Conservation (phyloP, 1,140 invertebrate species). For the Drosophila sturtevanti region DNA sequence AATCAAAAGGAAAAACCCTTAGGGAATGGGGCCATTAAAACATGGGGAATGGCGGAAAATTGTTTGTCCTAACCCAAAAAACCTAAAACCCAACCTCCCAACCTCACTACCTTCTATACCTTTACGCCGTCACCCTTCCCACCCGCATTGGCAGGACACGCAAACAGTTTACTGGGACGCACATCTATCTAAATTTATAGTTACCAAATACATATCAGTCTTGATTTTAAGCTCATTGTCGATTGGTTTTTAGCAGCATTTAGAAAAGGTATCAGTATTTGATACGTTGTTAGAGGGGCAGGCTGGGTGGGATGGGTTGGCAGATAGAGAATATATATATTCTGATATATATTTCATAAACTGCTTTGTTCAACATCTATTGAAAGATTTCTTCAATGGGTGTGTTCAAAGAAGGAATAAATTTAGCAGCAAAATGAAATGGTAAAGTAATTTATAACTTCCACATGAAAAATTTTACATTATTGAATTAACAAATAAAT, state of each 20-base stretch:
- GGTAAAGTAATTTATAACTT: not conserved
- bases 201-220: not conserved
- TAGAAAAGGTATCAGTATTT: not conserved
- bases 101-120: not conserved
- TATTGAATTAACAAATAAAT: not conserved
- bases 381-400: constrained; percentile 2
- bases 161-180: constrained; percentile 9
- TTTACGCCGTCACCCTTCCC: not conserved
- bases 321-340: not conserved
- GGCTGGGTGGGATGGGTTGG: too few species aligned
- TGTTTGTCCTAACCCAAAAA: constrained; percentile 33
- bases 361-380: not conserved
- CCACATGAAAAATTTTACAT: not conserved
- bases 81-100: not conserved
- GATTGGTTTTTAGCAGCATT: not conserved
- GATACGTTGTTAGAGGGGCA: too few species aligned
- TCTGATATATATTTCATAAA: not conserved
- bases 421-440: not conserved
- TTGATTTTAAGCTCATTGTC: not conserved
- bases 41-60: constrained; percentile 17
- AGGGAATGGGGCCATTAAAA: constrained; percentile 40
- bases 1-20: constrained; percentile 54
- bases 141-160: not conserved
- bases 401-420: not conserved
- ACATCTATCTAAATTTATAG: not conserved